Percentiles rank a stretch among this genome's conserved stretches.
These are phyloP conservation scores for Sycobia sp. DNA, from an alignment of 1,140 invertebrate species.

Conservation along the genomic window DNA sequence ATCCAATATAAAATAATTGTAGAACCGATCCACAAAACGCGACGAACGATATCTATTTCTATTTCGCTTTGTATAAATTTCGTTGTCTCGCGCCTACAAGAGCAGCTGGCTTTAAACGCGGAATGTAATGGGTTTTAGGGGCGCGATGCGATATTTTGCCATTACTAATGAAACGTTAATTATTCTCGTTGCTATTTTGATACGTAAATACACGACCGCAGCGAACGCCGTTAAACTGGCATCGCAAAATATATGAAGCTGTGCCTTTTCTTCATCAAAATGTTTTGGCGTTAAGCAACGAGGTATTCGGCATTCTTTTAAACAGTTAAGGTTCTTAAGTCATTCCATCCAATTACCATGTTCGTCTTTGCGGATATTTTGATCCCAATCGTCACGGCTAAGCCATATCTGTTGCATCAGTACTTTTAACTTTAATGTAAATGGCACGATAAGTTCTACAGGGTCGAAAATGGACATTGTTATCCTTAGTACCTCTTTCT, in stretches of 20 bases:
- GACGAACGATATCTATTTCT: neutral
- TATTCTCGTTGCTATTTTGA: too few species aligned
- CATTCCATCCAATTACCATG: conserved; percentile 9
- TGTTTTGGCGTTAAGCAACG: too few species aligned
- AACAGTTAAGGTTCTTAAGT: neutral
- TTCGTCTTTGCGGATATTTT: conserved; percentile 23
- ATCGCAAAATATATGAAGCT: conserved; percentile 49
- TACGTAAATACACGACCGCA: conserved; percentile 11
- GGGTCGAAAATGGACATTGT: too few species aligned
- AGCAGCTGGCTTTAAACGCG: conserved; percentile 12
- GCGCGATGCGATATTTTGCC: conserved; percentile 5
- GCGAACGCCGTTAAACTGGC: conserved; percentile 30
- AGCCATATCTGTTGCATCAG: conserved; percentile 55
- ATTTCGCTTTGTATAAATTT: neutral
- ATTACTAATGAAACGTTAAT: neutral
- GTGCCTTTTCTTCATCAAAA: conserved; percentile 35
- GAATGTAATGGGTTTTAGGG: conserved; percentile 1
- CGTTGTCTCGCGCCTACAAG: neutral
- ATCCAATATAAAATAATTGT: conserved; percentile 46
- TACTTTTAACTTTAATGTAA: too few species aligned
- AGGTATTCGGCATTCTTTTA: neutral
- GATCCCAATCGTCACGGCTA: too few species aligned
- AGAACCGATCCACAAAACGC: neutral
- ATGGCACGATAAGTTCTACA: conserved; percentile 41
- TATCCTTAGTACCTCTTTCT: conserved; percentile 51